These are phyloP conservation scores for Noctua fimbriata DNA, from an alignment of 2,888 invertebrate species.

Conservation along the genomic window DNA sequence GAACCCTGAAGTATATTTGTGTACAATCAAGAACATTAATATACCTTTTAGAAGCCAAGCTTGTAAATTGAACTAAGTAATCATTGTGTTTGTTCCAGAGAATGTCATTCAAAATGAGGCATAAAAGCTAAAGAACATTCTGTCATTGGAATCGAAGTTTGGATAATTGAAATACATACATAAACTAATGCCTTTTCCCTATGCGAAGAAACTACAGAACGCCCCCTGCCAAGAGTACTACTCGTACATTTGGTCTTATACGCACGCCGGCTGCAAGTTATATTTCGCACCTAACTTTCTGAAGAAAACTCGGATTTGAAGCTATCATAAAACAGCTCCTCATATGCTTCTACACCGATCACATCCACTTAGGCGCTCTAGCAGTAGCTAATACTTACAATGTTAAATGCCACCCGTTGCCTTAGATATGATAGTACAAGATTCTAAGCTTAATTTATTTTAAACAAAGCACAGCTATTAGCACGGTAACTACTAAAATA, in stretches of 20 bases:
- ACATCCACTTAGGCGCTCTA: neutral
- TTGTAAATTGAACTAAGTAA: neutral
- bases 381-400: neutral
- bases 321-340: neutral
- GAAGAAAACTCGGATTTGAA: neutral
- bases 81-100: neutral
- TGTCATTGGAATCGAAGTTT: neutral
- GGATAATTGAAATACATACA: neutral
- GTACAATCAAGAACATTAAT: slow-evolving; percentile 43
- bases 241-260: neutral
- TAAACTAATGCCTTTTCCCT: neutral
- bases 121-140: neutral
- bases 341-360: neutral
- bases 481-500: slow-evolving; percentile 22
- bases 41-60: slow-evolving; percentile 38
- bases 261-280: neutral
- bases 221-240: neutral
- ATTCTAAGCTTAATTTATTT: slow-evolving; percentile 2
- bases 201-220: neutral
- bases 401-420: neutral
- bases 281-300: neutral
- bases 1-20: slow-evolving; percentile 58
- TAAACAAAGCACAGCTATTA: slow-evolving; percentile 17
- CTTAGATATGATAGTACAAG: neutral
- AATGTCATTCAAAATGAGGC: neutral